Evolutionary conservation across 2,888 invertebrate species (phyloP), one percentile per base, ranked within the genome.

Genomic region (Scaeva pyrastri): DNA sequence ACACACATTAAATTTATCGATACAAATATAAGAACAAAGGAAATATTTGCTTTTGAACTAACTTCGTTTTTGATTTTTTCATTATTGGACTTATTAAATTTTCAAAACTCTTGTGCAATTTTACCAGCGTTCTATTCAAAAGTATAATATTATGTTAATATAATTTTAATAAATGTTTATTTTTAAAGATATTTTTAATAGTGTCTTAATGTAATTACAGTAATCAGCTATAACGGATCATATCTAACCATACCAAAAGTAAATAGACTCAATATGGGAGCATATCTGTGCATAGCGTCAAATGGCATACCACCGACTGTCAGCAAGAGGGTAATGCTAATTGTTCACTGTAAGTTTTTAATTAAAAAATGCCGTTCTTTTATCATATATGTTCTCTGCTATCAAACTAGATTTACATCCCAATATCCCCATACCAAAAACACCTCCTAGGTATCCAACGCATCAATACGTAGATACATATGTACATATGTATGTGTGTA

Each of bases 291-390:
- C 92, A 96, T 97, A 88, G 96, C 96, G 7, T 95, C 96, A 88
- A 97, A 97, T 91, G 97, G 97, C 48, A 95, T 97, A 41, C 96
- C 96, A 68, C 96, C 96, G 64, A 95, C 96, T 76, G 96, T 96
- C 91, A 96, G 96, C 94, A 96, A 96, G 91, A 93, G 96, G 88
- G 96, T 96, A 90, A 95, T 95, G 94, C 94, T 96, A 89, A 95
- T 96, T 90, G 96, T 97, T 88, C 96, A 97, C 92, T 97, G 97
- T 97, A 94, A 96, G 97, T 95, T 92, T 45, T 89, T 88, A 64
- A 79, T 83, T 72, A 72, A 76, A 66, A 78, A 70, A 74, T 73
- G 56, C 36, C 14, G 12, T 68, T 76, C 56, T 75, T 56, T 56
- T 50, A 70, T 43, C 21, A 52, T 68, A 19, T 68, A 19, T n/a